These are phyloP conservation scores for Seira sanloemensis DNA, from an alignment of 2,888 invertebrate species.

Conservation along the genomic window DNA sequence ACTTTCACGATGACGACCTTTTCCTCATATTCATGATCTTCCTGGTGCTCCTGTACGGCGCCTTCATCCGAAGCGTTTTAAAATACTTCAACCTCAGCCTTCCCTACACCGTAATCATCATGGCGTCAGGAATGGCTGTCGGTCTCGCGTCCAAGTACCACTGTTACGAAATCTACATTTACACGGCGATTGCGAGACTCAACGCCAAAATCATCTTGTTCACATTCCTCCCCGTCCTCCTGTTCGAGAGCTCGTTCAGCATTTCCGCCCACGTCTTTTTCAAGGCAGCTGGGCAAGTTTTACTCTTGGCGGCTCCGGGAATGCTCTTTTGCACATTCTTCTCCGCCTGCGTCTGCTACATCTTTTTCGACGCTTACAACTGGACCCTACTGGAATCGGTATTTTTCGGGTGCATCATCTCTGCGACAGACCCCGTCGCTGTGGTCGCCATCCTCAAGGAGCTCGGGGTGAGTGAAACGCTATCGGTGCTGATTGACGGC, in stretches of 20 bases:
- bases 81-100: conserved; percentile 70
- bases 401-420: conserved; percentile 76
- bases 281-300: conserved; percentile 60
- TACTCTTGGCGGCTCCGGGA: conserved; percentile 68
- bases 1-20: conserved; percentile 64
- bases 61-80: conserved; percentile 67
- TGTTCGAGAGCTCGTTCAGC: conserved; percentile 71
- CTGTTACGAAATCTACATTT: conserved; percentile 63
- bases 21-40: conserved; percentile 69
- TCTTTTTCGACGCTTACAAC: conserved; percentile 71
- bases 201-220: conserved; percentile 69
- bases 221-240: conserved; percentile 70
- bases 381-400: conserved; percentile 75
- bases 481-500: conserved; percentile 77
- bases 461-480: conserved; percentile 74
- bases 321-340: conserved; percentile 70
- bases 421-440: conserved; percentile 76
- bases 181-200: conserved; percentile 66
- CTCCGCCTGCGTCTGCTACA: conserved; percentile 59
- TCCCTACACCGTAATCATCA: conserved; percentile 76
- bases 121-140: conserved; percentile 75
- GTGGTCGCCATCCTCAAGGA: conserved; percentile 77
- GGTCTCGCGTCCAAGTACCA: conserved; percentile 72
- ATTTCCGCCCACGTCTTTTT: conserved; percentile 68
- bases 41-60: conserved; percentile 69